Base-by-base conservation (phyloP, 2,888 invertebrate genomes). In the Melinaea menophilus region DNA sequence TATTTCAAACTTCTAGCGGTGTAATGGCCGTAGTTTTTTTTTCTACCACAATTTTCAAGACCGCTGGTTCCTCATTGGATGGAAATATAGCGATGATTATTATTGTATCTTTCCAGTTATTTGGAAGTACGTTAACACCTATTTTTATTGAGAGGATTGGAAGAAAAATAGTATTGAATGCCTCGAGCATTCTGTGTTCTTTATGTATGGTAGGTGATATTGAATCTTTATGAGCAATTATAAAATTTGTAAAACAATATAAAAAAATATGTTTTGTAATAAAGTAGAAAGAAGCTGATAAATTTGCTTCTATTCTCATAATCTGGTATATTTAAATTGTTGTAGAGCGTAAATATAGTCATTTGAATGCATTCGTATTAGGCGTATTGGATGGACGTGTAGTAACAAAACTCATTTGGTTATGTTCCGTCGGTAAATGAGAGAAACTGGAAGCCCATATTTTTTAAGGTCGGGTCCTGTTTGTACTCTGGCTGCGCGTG, bases 1-100 rank as follows among this genome's bases (percentile, higher is more conserved):
- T 79, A 3, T 59, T 84, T 0, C 66, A 68, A 7, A 56, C 64
- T 5, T 33, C 34, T 2, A 68, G 69, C 48, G 71, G 71, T 2
- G 57, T 68, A 33, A 51, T 63, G 35, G 61, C 59, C 34, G 41
- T 71, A 7, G 45, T 56, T 2, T 69, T 68, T 46, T 71, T 68
- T 55, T 61, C 65, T n/a, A 62, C 65, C 0, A 56, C 62, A 7
- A 69, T 71, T 55, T 71, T 71, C 46, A 55, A 68, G 58, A 58
- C 61, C 48, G 66, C 66, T 34, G 64, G 64, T 4, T 71, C 69
- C 1, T 61, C 69, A 2, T 46, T 71, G 9, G 59, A 59, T 45
- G 54, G 67, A 5, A 58, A 59, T 12, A 48, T 65, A 51, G 58
- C 67, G 2, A 68, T 67, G 54, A 59, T 71, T 12, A 64, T 71